Base-by-base conservation (phyloP, 2,113 vertebrate species). In the Phaethon lepturus region DNA sequence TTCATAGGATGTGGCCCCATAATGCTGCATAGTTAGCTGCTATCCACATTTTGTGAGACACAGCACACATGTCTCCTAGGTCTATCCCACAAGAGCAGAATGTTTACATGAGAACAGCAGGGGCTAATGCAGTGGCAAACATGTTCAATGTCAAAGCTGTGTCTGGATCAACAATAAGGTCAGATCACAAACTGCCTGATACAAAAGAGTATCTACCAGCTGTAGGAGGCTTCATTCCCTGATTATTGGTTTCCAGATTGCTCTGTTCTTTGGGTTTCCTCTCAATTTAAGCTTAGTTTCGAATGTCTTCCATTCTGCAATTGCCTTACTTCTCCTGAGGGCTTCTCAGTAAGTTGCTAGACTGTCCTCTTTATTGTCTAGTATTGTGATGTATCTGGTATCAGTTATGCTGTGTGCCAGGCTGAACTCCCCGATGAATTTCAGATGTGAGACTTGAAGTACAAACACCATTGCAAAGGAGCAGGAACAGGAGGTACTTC, bases 11-110 rank as follows among this genome's bases (percentile, higher is more conserved):
- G 38, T 5, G 49, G 42, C 31, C 26, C 13, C 31, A 17, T 29
- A 25, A 62, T 29, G 29, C 33, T 6, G 3, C 1, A 0, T 18
- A 42, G 67, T 28, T 17, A 67, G 22, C 35, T 75, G 50, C 33
- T 75, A 16, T 22, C 35, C 74, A 74, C 28, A 23, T 31, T 31
- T 18, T 26, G n/a, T 6, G 19, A 69, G 23, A 26, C 67, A 50
- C 26, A 25, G 20, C 4, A 1, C 1, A 0, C 24, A 24, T 14
- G 9, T n/a, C 45, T 47, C 50, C 60, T 26, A 47, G 9, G 72
- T 14, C 52, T 58, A 23, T n/a, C 17, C 62, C 64, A 35, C 1
- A 1, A 42, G 35, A 75, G n/a, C 28, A 69, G 16, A 55, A 35
- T 1, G 4, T 47, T 73, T 40, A 55, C 8, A 7, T 44, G 63